Evolutionary conservation across 2,113 vertebrate species (phyloP).

Genomic region (Bagarius yarrelli): DNA sequence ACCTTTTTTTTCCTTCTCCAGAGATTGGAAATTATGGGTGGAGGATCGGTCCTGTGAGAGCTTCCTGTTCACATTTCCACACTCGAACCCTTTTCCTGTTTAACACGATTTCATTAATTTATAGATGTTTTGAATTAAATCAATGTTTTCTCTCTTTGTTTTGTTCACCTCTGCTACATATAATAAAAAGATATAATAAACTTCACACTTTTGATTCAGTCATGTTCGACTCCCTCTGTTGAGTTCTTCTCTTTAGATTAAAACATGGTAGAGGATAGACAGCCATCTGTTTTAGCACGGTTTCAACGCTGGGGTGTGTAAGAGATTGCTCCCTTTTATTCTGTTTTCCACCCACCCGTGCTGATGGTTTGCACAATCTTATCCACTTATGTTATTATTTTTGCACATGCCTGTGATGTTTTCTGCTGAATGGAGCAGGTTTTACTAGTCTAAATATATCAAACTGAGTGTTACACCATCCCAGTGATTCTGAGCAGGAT

Average conservation of each 20-base stretch:
- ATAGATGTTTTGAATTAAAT: background rate
- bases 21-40: slow-evolving; percentile 93
- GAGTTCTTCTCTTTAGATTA: no score
- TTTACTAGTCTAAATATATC: background rate
- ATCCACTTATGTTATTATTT: background rate
- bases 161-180: background rate
- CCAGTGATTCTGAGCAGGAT: no score
- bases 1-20: slow-evolving; percentile 56
- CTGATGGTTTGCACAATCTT: background rate
- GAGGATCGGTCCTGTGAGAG: slow-evolving; percentile 85
- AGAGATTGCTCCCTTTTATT: background rate
- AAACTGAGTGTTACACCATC: no score
- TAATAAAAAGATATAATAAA: slow-evolving; percentile 31
- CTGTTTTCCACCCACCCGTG: background rate
- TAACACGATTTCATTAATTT: slow-evolving; percentile 24
- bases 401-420: no score
- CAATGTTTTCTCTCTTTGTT: background rate
- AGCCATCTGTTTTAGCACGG: background rate
- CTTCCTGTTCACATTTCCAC: slow-evolving; percentile 16
- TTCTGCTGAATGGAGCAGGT: background rate
- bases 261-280: background rate
- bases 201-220: background rate
- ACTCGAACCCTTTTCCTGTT: background rate
- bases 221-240: no score
- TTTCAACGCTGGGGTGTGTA: background rate